Evolutionary conservation across 2,113 vertebrate species (phyloP).

Genomic region (Psammodynastes pulverulentus): DNA sequence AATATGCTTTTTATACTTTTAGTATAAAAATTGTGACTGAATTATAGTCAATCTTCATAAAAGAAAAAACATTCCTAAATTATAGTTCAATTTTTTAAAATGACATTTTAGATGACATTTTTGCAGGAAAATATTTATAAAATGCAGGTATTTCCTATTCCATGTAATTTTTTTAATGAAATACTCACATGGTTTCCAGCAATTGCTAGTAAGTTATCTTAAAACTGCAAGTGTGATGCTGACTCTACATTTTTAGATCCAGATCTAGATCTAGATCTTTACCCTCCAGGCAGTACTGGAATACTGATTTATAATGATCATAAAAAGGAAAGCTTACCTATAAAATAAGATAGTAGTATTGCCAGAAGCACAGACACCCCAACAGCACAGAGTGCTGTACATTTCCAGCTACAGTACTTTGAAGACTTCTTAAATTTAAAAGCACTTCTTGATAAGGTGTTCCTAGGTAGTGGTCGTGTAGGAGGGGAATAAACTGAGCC

Average conservation of each 20-base stretch:
- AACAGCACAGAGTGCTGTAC: slow-evolving; percentile 92
- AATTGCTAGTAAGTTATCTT: not conserved
- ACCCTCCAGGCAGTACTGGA: not conserved
- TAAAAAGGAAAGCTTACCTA: slow-evolving; percentile 77
- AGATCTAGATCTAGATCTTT: not conserved
- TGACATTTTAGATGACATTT: slow-evolving; percentile 4
- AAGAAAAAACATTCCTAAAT: slow-evolving; percentile 23
- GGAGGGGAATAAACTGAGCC: slow-evolving; percentile 97
- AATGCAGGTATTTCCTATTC: slow-evolving; percentile 23
- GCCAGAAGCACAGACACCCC: slow-evolving; percentile 91
- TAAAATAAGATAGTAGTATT: slow-evolving; percentile 92
- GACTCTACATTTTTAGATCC: not conserved
- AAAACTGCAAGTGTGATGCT: not conserved
- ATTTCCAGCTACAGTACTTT: slow-evolving; percentile 97
- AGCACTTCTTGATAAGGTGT: slow-evolving; percentile 92
- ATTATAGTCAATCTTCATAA: not conserved
- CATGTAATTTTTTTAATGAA: slow-evolving; percentile 14
- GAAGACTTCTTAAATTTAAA: slow-evolving; percentile 99
- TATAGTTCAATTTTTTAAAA: slow-evolving; percentile 23
- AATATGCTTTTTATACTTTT: not conserved
- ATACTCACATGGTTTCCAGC: not conserved
- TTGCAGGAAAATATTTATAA: slow-evolving; percentile 24
- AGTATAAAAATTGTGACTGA: slow-evolving; percentile 1
- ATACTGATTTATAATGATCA: not conserved
- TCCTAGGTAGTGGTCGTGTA: slow-evolving; percentile 90